These are phyloP conservation scores for Cyaniris semiargus DNA, from an alignment of 2,888 invertebrate genomes.

Conservation along the genomic window DNA sequence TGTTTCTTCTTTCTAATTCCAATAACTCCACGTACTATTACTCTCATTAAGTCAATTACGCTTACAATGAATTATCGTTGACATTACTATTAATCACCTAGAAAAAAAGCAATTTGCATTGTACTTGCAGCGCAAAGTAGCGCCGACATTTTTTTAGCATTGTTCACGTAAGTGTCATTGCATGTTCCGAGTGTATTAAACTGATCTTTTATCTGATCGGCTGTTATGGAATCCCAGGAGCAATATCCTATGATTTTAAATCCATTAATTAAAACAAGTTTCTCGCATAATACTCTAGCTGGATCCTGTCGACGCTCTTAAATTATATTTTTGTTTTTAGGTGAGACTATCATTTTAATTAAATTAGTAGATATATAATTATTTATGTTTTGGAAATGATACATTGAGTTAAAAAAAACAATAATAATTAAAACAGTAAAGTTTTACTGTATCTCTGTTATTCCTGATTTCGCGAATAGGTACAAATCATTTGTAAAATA, in stretches of 20 bases:
- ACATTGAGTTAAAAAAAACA: background rate
- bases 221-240: constrained; percentile 15
- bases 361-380: background rate
- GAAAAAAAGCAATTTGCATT: constrained; percentile 30
- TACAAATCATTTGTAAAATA: background rate
- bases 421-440: background rate
- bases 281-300: constrained; percentile 14
- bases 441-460: background rate
- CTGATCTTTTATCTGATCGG: constrained; percentile 29
- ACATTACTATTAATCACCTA: constrained; percentile 38
- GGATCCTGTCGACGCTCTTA: background rate
- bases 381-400: background rate
- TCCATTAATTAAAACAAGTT: constrained; percentile 27
- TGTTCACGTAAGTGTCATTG: constrained; percentile 34
- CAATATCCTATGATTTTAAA: constrained; percentile 17
- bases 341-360: background rate
- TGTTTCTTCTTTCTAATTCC: constrained; percentile 21
- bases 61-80: constrained; percentile 31
- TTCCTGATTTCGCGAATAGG: background rate
- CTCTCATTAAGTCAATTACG: constrained; percentile 17
- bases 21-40: constrained; percentile 5
- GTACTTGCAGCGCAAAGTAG: constrained; percentile 29
- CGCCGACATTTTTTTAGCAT: constrained; percentile 34
- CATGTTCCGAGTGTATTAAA: constrained; percentile 32
- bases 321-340: constrained; percentile 3